Base-by-base conservation (phyloP, 1,140 invertebrate genomes). In the Trypoxylus dichotomus region DNA sequence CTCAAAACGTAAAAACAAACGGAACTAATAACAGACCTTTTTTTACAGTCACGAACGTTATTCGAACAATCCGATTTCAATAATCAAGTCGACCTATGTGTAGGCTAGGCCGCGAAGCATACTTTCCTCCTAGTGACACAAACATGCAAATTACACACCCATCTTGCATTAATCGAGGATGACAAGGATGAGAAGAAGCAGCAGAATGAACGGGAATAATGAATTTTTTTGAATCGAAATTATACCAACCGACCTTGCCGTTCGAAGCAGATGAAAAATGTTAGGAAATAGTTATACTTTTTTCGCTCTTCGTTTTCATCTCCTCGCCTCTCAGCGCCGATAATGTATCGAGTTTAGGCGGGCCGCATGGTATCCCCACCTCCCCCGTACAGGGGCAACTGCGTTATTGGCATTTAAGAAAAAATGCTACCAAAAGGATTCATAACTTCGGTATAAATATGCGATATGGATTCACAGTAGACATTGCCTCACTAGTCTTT, bases 361-460 rank as follows among this genome's bases (percentile, higher is more conserved):
- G 60, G 11, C 8, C 60, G 24, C 10, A 68, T 24, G 6, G 60
- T 11, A 25, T 68, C 60, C 60, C 60, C 60, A 54, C 47, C 60
- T 24, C 60, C 21, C 27, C 27, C 24, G 60, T 24, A 54, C 47
- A 25, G 60, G 60, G 60, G 60, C 60, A 68, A 68, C 60, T 29
- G 24, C 21, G 60, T 68, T 68, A 68, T 29, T 68, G 60, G 27
- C 60, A 68, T 68, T 68, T 68, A 29, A 68, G 60, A 68, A 68
- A n/a, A 68, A 68, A 68, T 68, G 60, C 24, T 68, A 68, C 60
- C 60, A 68, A 68, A 68, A 68, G 60, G 60, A 68, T 27, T 68
- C 60, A 68, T 68, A 68, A 68, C n/a, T 68, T 68, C 60, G 60
- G 60, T 68, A 68, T 68, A 68, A 68, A 68, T 68, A 68, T 68